Conservation (phyloP, 2,113 vertebrate species). For the Hippolais icterina region DNA sequence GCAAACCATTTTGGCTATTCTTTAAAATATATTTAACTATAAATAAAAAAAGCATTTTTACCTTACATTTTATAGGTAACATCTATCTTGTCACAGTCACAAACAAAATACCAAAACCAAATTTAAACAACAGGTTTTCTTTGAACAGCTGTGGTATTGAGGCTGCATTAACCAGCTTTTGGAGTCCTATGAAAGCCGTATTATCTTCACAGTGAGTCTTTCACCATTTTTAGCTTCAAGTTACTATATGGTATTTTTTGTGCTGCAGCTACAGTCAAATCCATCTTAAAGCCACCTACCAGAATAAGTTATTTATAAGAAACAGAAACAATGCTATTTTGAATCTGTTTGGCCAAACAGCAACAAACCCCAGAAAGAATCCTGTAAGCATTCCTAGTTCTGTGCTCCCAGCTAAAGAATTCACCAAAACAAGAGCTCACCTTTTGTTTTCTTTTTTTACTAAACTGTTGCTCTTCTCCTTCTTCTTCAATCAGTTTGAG, state of each 20-base stretch:
- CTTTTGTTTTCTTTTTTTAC: conserved; percentile 89
- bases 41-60: neutral
- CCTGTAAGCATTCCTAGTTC: neutral
- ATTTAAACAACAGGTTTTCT: neutral
- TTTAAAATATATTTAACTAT: neutral
- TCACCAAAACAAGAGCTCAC: conserved; percentile 59
- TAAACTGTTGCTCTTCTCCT: conserved; percentile 74
- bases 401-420: neutral
- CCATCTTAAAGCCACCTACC: neutral
- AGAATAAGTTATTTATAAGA: neutral
- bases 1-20: neutral
- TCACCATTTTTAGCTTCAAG: neutral
- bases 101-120: neutral
- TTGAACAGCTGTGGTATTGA: neutral
- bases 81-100: neutral
- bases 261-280: neutral
- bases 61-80: neutral
- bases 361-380: neutral
- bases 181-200: fast-evolving
- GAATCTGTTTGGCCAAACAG: neutral
- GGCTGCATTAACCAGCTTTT: neutral
- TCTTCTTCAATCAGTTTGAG: conserved; percentile 95
- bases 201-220: neutral
- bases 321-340: neutral
- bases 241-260: neutral